Evolutionary conservation across 2,113 vertebrate genomes (phyloP), one percentile per base, ranked within the genome.

Genomic region (Rhinogobius similis): DNA sequence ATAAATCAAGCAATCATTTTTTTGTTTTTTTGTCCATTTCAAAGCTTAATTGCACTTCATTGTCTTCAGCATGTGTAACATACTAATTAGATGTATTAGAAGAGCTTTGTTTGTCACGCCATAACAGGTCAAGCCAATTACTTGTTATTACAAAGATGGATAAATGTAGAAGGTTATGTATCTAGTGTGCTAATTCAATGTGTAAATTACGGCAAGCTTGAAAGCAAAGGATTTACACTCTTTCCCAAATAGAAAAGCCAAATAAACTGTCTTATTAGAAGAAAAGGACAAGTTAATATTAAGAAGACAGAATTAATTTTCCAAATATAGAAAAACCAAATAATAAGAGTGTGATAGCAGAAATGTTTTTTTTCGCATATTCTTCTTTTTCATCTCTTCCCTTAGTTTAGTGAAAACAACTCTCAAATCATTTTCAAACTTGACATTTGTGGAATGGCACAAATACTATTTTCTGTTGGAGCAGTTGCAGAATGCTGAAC

Each of bases 391-490:
- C 10, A 56, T 26, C 48, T 7, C 16, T 3, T 13, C 4, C 10
- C 14, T 16, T 56, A 29, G 75, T 74, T 55, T 24, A 29, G 43
- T 4, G 38, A 68, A 46, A 65, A 72, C 10, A 23, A 48, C 39
- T 27, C 63, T n/a, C 13, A 39, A 32, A 53, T 36, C 1, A 58
- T 12, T 65, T 68, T 38, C 21, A 1, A 5, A 21, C 8, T n/a
- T 21, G 23, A 27, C 23, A 27, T 71, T 68, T 70, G 23, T 59
- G 43, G 14, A 48, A 39, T 7, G 36, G 16, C 5, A 39, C 26
- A 1, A 13, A 26, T 58, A 13, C 66, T 48, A 1, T 58, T 18
- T 55, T 52, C 4, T 11, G 7, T 32, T 10, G 59, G 9, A 24
- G 38, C 24, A 32, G 52, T 9, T 23, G 21, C 7, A 38, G 36